Evolutionary conservation across 2,113 vertebrate species (phyloP).

Genomic region (Anas platyrhynchos): DNA sequence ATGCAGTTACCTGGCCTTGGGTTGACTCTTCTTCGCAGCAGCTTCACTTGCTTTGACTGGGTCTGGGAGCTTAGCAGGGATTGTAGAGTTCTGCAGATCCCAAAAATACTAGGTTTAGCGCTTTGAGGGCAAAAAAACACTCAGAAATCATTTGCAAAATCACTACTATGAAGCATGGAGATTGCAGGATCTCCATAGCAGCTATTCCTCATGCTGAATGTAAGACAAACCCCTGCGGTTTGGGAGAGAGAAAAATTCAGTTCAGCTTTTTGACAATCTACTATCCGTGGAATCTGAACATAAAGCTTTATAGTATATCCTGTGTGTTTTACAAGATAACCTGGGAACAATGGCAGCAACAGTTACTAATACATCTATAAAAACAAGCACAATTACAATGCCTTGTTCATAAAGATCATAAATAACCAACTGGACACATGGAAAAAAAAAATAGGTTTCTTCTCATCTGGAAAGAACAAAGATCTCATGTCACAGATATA

Average conservation of each 20-base stretch:
- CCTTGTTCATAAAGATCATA: neutral
- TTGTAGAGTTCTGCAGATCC: slow-evolving; percentile 84
- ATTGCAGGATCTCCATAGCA: neutral
- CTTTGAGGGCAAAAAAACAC: neutral
- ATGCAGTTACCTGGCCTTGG: slow-evolving; percentile 91
- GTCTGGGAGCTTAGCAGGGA: slow-evolving; percentile 94
- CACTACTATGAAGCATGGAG: neutral
- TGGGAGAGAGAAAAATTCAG: neutral
- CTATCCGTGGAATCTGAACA: neutral
- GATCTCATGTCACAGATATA: neutral
- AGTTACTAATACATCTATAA: neutral
- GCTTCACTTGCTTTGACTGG: slow-evolving; percentile 96
- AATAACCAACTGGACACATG: neutral
- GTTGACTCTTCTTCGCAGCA: slow-evolving; percentile 95
- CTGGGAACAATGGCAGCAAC: neutral
- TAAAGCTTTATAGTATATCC: neutral
- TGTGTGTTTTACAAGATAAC: neutral
- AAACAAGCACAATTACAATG: neutral
- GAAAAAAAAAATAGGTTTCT: accelerated
- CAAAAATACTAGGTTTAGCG: neutral
- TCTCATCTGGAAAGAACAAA: neutral
- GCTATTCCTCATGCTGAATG: neutral
- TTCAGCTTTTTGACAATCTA: neutral
- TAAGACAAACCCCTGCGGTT: neutral
- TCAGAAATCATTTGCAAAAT: neutral